phyloP scores from a whole-genome alignment of 2,113 vertebrate genomes.

The Chionomys nivalis region DNA sequence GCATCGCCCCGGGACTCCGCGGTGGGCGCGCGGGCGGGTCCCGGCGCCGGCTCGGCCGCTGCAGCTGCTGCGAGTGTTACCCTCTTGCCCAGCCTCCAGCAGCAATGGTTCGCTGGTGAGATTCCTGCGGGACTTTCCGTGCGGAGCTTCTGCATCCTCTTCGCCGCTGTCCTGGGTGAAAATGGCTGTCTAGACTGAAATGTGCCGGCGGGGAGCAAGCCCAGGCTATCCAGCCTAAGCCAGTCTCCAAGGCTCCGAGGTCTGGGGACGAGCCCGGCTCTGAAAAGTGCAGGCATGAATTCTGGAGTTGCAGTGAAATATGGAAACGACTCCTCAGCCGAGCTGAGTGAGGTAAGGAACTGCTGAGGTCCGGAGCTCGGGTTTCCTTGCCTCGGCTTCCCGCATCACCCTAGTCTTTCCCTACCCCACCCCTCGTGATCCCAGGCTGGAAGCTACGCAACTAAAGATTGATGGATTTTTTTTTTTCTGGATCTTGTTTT shows the following conservation, averaged over 20 bases:
- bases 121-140: constrained; percentile 54
- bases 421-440: constrained; percentile 57
- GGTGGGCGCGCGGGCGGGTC: constrained; percentile 72
- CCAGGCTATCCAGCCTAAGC: constrained; percentile 68
- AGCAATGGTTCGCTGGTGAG: constrained; percentile 79
- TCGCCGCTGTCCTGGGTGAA: constrained; percentile 78
- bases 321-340: constrained; percentile 86
- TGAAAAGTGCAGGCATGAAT: constrained; percentile 89
- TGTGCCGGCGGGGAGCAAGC: constrained; percentile 70
- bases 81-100: constrained; percentile 37
- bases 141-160: constrained; percentile 63
- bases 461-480: constrained; percentile 81
- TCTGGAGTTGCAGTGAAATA: constrained; percentile 89
- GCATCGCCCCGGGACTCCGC: constrained; percentile 70
- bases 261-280: constrained; percentile 70
- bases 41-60: constrained; percentile 48
- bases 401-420: background rate
- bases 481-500: constrained; percentile 76
- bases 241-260: constrained; percentile 72
- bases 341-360: constrained; percentile 91
- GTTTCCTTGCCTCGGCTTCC: constrained; percentile 53
- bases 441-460: constrained; percentile 62
- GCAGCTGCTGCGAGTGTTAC: constrained; percentile 65
- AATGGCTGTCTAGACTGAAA: constrained; percentile 86
- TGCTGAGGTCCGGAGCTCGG: constrained; percentile 68